These are phyloP conservation scores for Hypotaenidia philippensis DNA, from an alignment of 2,797 vertebrate genomes.

Conservation along the genomic window DNA sequence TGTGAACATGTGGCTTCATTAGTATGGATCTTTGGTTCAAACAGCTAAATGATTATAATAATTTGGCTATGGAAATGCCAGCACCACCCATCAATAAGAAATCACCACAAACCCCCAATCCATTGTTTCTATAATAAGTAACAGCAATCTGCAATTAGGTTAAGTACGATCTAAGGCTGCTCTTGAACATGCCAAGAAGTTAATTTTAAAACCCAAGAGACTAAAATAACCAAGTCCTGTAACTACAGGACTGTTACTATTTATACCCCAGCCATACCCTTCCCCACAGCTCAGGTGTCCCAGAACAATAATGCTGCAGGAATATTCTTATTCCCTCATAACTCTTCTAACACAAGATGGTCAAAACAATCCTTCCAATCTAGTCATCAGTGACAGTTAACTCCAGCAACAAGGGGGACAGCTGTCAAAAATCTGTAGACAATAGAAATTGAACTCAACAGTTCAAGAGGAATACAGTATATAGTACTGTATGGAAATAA, in stretches of 20 bases:
- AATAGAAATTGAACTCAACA: not conserved
- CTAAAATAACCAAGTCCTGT: not conserved
- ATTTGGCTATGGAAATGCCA: not conserved
- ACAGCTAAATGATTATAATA: not conserved
- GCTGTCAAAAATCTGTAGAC: not conserved
- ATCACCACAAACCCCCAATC: accelerated
- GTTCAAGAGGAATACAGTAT: not conserved
- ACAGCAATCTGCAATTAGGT: not conserved
- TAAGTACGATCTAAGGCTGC: not conserved
- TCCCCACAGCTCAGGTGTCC: not conserved
- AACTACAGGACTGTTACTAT: not conserved
- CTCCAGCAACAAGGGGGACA: not conserved
- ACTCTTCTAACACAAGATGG: not conserved
- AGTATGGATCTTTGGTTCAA: not conserved
- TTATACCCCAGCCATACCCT: not conserved
- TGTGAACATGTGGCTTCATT: not conserved
- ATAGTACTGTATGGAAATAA: not conserved
- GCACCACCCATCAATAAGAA: not conserved
- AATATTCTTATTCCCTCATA: not conserved
- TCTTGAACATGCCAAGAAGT: not conserved
- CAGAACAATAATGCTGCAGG: not conserved
- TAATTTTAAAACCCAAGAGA: not conserved
- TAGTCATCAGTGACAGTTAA: not conserved
- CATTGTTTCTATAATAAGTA: not conserved
- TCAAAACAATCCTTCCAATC: not conserved